Conservation (phyloP, 2,113 vertebrate species). For the Thermophis baileyi region DNA sequence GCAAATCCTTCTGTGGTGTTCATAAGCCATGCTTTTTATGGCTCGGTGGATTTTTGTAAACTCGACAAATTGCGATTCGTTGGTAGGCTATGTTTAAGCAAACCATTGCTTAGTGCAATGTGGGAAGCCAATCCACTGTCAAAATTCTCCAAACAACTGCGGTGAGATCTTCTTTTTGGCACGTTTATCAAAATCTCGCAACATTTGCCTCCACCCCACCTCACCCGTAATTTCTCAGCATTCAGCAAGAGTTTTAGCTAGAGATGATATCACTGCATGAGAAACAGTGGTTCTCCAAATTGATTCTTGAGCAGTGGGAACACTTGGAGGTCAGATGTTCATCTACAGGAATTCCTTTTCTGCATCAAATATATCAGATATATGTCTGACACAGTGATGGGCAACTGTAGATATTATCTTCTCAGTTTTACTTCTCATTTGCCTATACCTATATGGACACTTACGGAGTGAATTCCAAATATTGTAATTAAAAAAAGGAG, state of each 20-base stretch:
- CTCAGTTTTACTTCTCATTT: neutral
- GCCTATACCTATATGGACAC: neutral
- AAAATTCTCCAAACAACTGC: neutral
- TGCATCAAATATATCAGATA: neutral
- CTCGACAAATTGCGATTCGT: neutral
- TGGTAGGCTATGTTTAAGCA: neutral
- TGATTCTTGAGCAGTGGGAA: neutral
- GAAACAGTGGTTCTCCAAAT: neutral
- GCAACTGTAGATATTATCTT: slow-evolving; percentile 8
- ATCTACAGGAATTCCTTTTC: slow-evolving; percentile 2
- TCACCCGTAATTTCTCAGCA: neutral
- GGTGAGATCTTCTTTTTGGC: neutral
- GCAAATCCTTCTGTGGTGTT: no score
- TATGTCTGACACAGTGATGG: neutral
- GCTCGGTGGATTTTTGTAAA: neutral
- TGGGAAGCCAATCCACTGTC: neutral
- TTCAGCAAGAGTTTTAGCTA: slow-evolving; percentile 2
- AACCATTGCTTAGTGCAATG: neutral
- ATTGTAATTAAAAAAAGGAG: neutral
- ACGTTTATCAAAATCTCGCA: neutral
- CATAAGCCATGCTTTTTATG: neutral
- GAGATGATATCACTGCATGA: neutral
- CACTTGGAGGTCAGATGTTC: neutral
- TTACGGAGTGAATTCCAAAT: neutral
- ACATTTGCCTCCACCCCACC: neutral